These are phyloP conservation scores for Noturus placidus DNA, from an alignment of 2,113 vertebrate species.

Conservation along the genomic window DNA sequence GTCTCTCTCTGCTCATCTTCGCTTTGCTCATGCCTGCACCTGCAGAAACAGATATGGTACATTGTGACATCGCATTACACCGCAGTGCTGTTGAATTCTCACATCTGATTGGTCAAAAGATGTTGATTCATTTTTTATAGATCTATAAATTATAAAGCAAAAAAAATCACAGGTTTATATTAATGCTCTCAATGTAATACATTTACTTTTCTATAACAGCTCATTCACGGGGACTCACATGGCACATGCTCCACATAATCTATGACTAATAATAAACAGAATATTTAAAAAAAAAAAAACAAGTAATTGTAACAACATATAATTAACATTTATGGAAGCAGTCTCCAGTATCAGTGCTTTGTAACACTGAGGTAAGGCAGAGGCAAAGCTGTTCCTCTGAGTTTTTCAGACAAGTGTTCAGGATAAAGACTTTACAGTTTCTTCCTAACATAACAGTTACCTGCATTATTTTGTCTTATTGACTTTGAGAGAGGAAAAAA, in stretches of 20 bases:
- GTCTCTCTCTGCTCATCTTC: slow-evolving; percentile 59
- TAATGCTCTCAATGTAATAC: neutral
- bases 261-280: neutral
- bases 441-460: neutral
- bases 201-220: neutral
- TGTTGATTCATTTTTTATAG: neutral
- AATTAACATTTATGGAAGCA: neutral
- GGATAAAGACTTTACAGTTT: neutral
- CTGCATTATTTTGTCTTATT: neutral
- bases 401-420: no score
- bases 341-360: neutral
- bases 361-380: neutral
- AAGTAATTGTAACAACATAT: no score
- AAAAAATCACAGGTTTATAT: neutral
- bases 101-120: neutral
- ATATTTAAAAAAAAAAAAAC: no score
- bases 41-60: slow-evolving; percentile 21
- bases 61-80: neutral
- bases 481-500: neutral
- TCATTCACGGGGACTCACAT: neutral
- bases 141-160: no score
- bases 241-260: neutral
- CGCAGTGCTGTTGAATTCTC: neutral
- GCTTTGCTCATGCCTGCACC: slow-evolving; percentile 68
- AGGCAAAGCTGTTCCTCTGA: neutral